A percentile compares a stretch with the other conserved stretches of the same genome.
phyloP scores from a whole-genome alignment of 2,113 vertebrate genomes.

The Neogobius melanostomus region DNA sequence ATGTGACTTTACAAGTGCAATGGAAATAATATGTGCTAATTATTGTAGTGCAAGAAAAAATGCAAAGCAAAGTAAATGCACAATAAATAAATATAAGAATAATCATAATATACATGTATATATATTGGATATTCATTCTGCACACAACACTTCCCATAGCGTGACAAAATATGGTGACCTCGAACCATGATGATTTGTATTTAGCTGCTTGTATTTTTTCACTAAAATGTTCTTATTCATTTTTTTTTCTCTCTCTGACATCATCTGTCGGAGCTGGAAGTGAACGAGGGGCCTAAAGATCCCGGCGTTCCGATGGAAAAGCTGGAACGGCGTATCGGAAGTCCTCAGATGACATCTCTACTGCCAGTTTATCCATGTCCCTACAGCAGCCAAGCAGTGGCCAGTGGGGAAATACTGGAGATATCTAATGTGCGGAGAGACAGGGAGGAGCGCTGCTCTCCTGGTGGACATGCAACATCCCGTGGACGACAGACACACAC shows the following conservation, averaged over 20 bases:
- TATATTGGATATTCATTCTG: slow-evolving; percentile 75
- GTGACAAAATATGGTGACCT: slow-evolving; percentile 77
- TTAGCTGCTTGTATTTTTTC: slow-evolving; percentile 53
- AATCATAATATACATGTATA: slow-evolving; percentile 60
- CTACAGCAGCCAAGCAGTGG: slow-evolving; percentile 74
- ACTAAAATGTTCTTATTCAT: slow-evolving; percentile 16
- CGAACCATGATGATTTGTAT: slow-evolving; percentile 59
- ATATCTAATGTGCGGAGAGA: slow-evolving; percentile 66
- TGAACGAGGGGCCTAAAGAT: slow-evolving; percentile 62
- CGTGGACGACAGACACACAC: slow-evolving; percentile 73
- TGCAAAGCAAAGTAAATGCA: slow-evolving; percentile 82
- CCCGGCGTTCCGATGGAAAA: slow-evolving; percentile 79
- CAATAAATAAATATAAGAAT: slow-evolving; percentile 64
- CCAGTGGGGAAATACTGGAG: slow-evolving; percentile 73
- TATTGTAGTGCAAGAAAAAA: slow-evolving; percentile 85
- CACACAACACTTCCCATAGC: slow-evolving; percentile 82
- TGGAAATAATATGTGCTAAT: slow-evolving; percentile 85
- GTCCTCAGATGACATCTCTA: slow-evolving; percentile 70
- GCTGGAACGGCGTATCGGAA: slow-evolving; percentile 72
- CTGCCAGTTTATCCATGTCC: slow-evolving; percentile 65
- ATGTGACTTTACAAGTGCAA: slow-evolving; percentile 83
- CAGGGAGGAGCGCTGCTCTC: slow-evolving; percentile 72
- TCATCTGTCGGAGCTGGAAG: slow-evolving; percentile 81
- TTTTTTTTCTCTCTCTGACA: slow-evolving; percentile 65
- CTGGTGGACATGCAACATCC: slow-evolving; percentile 93